Evolutionary conservation across 2,113 vertebrate species (phyloP).

Genomic region (Smithornis capensis): DNA sequence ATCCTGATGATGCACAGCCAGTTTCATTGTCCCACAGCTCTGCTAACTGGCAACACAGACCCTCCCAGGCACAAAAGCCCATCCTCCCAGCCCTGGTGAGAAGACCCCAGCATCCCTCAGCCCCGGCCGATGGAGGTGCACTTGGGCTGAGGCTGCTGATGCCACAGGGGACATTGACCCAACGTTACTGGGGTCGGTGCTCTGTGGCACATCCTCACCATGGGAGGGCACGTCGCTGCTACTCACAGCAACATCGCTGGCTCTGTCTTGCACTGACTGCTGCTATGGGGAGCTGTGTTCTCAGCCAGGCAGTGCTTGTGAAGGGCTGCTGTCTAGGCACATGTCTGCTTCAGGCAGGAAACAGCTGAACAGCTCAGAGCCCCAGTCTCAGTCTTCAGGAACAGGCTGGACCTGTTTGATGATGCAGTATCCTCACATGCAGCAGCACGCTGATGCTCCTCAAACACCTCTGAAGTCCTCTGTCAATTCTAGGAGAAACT

Average conservation of each 20-base stretch:
- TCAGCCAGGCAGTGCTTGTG: background rate
- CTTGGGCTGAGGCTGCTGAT: background rate
- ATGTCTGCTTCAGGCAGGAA: rapidly evolving
- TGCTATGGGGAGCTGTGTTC: background rate
- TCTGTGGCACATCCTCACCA: background rate
- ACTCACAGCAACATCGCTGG: rapidly evolving
- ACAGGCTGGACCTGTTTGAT: rapidly evolving
- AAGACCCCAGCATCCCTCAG: background rate
- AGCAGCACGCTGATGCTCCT: background rate
- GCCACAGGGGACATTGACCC: background rate
- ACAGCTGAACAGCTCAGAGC: background rate
- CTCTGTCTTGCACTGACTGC: background rate
- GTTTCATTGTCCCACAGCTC: background rate
- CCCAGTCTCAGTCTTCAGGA: background rate
- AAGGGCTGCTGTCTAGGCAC: background rate
- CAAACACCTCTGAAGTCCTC: background rate
- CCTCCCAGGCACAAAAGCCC: background rate
- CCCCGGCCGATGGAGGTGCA: rapidly evolving
- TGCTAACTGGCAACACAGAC: background rate
- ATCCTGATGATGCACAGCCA: background rate
- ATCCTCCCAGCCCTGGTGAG: background rate
- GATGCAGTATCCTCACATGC: background rate
- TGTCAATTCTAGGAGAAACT: background rate
- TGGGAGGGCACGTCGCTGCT: rapidly evolving
- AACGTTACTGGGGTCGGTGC: rapidly evolving